Conservation (phyloP, 35 echinoderm and acorn worm genomes). For the Strongylocentrotus purpuratus region DNA sequence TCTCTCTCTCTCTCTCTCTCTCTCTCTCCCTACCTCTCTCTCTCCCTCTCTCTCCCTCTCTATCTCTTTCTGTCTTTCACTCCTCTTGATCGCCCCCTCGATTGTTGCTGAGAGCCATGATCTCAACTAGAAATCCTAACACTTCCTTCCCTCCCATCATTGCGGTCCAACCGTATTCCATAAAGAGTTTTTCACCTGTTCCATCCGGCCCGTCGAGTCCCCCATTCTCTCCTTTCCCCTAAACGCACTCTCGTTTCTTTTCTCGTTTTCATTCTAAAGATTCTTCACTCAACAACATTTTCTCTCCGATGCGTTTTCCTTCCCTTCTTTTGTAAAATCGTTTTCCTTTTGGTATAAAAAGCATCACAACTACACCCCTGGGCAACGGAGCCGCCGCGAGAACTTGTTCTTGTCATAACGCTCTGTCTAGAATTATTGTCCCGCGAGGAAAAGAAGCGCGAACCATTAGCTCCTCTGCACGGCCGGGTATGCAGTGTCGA, state of each 20-base stretch:
- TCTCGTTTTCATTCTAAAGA: background rate
- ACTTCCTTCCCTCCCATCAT: background rate
- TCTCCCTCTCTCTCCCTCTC: background rate
- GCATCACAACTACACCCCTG: background rate
- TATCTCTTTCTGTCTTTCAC: background rate
- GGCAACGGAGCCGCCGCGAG: background rate
- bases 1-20: background rate
- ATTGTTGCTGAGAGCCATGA: background rate
- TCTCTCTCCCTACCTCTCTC: background rate
- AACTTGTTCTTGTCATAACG: background rate
- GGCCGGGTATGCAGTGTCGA: background rate
- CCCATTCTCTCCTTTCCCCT: background rate
- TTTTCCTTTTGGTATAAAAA: background rate
- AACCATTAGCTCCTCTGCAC: background rate
- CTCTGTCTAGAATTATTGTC: background rate
- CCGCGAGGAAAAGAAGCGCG: background rate
- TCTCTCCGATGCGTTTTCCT: background rate
- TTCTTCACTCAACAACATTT: background rate
- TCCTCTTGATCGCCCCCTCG: background rate
- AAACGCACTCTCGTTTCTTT: background rate
- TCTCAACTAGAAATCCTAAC: background rate
- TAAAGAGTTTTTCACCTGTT: constrained; percentile 38
- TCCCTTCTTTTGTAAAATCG: too few species aligned
- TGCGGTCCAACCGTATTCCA: constrained; percentile 18
- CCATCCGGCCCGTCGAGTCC: constrained; percentile 9